Percentiles rank a stretch among this genome's conserved stretches.
phyloP scores from a whole-genome alignment of 2,113 vertebrate genomes.

The Chionomys nivalis region DNA sequence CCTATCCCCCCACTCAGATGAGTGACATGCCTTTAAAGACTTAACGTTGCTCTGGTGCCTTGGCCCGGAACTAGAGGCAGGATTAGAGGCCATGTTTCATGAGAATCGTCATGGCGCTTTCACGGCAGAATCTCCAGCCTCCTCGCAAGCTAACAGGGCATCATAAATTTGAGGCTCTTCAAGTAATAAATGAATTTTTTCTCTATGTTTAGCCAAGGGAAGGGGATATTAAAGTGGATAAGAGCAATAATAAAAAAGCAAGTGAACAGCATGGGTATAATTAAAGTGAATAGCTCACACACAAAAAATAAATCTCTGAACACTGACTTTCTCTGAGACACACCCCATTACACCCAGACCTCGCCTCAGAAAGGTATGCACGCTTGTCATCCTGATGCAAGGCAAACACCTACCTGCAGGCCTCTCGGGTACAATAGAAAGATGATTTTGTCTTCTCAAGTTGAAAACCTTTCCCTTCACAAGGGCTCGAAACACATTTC shows the following conservation, averaged over 20 bases:
- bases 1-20: background rate
- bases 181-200: slow-evolving; percentile 77
- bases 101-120: slow-evolving; percentile 24
- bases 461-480: slow-evolving; percentile 32
- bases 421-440: slow-evolving; percentile 51
- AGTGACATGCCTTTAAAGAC: slow-evolving; percentile 27
- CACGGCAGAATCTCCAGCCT: slow-evolving; percentile 42
- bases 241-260: slow-evolving; percentile 84
- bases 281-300: slow-evolving; percentile 84
- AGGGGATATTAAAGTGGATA: slow-evolving; percentile 83
- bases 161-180: slow-evolving; percentile 68
- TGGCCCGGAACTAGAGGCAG: slow-evolving; percentile 38
- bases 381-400: slow-evolving; percentile 84
- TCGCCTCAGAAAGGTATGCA: slow-evolving; percentile 87
- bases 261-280: slow-evolving; percentile 84
- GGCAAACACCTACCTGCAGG: slow-evolving; percentile 85
- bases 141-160: slow-evolving; percentile 50
- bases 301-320: slow-evolving; percentile 84
- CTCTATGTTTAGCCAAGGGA: slow-evolving; percentile 76
- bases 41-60: slow-evolving; percentile 32
- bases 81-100: slow-evolving; percentile 29
- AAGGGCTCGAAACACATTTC: background rate
- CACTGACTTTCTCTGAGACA: slow-evolving; percentile 85
- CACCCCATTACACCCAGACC: slow-evolving; percentile 86
- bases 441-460: slow-evolving; percentile 58